Evolutionary conservation across 2,113 vertebrate species (phyloP).

Genomic region (Aramus guarauna): DNA sequence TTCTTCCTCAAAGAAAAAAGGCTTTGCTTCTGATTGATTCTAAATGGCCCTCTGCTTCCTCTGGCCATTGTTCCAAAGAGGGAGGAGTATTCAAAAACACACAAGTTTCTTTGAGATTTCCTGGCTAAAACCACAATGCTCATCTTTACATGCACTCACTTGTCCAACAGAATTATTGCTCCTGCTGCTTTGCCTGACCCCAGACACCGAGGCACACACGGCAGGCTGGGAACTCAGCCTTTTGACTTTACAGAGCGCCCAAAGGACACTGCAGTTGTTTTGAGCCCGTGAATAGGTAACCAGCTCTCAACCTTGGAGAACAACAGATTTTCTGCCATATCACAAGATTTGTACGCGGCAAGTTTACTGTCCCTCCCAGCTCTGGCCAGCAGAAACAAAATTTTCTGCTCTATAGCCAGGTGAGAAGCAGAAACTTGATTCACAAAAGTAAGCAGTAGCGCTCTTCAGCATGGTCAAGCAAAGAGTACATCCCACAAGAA

Average conservation of each 20-base stretch:
- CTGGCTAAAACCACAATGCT: constrained; percentile 35
- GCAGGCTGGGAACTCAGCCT: not conserved
- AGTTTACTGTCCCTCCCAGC: not conserved
- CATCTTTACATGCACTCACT: not conserved
- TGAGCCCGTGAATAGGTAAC: not conserved
- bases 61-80: constrained; percentile 43
- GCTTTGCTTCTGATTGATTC: constrained; percentile 12
- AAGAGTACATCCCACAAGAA: not conserved
- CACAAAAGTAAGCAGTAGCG: not conserved
- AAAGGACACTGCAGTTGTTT: not conserved
- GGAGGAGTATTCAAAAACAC: constrained; percentile 34
- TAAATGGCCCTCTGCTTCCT: constrained; percentile 53
- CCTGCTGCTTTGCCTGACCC: not conserved
- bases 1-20: constrained; percentile 50
- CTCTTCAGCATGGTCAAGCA: not conserved
- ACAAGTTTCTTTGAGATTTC: constrained; percentile 17
- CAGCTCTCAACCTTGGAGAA: not conserved
- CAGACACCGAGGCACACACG: not conserved
- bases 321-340: not conserved
- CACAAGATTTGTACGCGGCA: not conserved
- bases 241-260: not conserved
- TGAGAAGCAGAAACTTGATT: not conserved
- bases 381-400: not conserved
- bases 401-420: not conserved
- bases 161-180: constrained; percentile 18